Evolutionary conservation across 2,113 vertebrate species (phyloP).

Genomic region (Podarcis cretensis): DNA sequence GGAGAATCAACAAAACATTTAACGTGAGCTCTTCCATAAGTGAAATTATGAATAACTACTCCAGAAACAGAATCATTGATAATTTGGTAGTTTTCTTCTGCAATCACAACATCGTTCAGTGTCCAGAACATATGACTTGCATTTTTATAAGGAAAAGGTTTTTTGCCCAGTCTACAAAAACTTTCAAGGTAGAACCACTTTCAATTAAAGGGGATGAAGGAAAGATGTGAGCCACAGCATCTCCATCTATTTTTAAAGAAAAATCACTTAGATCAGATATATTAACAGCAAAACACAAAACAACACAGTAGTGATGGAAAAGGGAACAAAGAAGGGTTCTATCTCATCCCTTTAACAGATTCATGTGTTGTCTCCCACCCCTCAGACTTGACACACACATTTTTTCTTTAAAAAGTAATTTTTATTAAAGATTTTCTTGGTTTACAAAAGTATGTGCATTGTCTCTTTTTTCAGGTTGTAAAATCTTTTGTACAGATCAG

Average conservation of each 20-base stretch:
- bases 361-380: background rate
- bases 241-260: conserved; percentile 53
- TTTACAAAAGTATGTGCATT: no score
- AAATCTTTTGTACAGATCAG: no score
- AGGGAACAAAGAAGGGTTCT: background rate
- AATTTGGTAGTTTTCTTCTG: conserved; percentile 37
- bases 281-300: background rate
- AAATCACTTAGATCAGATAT: background rate
- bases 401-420: no score
- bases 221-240: conserved; percentile 43
- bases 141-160: conserved; percentile 30
- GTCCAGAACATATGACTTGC: conserved; percentile 71
- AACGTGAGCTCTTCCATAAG: conserved; percentile 47
- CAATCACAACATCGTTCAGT: conserved; percentile 52
- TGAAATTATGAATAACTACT: conserved; percentile 67
- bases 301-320: background rate
- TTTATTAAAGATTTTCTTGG: no score
- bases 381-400: background rate
- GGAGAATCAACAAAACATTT: conserved; percentile 55
- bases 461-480: no score
- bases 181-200: conserved; percentile 54
- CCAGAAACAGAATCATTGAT: conserved; percentile 62
- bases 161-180: conserved; percentile 56
- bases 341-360: background rate
- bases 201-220: conserved; percentile 56